Evolutionary conservation across 1,140 invertebrate species (phyloP), one percentile per base, ranked within the genome.

Genomic region (Dysdera silvatica): DNA sequence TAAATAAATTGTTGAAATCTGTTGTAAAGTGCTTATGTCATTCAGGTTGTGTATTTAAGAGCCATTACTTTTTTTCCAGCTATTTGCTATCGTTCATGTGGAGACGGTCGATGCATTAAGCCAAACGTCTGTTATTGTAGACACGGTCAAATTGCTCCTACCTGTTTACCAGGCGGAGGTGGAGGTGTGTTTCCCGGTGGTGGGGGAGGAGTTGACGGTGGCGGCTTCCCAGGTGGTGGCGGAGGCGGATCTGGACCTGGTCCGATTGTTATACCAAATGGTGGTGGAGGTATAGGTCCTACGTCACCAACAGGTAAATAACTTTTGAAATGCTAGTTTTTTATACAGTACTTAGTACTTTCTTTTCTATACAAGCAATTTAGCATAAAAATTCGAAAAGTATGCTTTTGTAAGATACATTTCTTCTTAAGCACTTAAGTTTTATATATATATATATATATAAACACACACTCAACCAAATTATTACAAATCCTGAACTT

Each of bases 81-180:
- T n/a, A 78, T 90, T 43, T 91, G 88, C 72, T 76, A 80, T 10
- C 79, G 83, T 69, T 79, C 83, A 47, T 91, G 89, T 75, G 84
- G 82, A 48, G 71, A 68, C 71, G 88, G 88, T 28, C 79, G 82
- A 51, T 93, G 89, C 71, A 82, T 91, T 35, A 84, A 84, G 68
- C 89, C 89, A 2, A 91, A 91, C 74, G 77, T 89, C 60, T 93
- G 89, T 74, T 76, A 86, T 18, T 91, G 89, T 71, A 81, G 85
- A 6, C 82, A 82, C 35, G 70, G 75, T 28, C 58, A 71, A 43
- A 68, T 76, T 4, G 69, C 73, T 1, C 67, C 73, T 0, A 53
- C 70, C 2, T 72, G 74, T 52, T 70, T 68, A 18, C 10, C n/a
- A 40, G 67, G 67, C 61, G 32, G 45, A 24, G 29, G 28, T 23